phyloP scores from a whole-genome alignment of 2,888 invertebrate species.

The Lepidochrysops patricia region DNA sequence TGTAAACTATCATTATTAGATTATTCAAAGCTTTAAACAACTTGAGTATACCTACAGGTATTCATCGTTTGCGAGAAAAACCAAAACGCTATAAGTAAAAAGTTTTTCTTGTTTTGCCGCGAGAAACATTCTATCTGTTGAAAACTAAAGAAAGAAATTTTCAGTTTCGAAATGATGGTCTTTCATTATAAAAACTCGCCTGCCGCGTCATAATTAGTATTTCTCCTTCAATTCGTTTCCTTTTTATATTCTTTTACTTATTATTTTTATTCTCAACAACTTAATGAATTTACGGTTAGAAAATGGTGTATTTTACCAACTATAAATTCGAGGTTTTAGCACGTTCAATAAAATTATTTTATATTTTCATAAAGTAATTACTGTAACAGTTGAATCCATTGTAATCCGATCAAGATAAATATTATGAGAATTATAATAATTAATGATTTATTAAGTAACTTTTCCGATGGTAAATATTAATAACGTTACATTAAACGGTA shows the following conservation, averaged over 20 bases:
- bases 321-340: background rate
- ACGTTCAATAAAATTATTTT: no score
- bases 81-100: background rate
- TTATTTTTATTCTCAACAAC: background rate
- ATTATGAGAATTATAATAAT: no score
- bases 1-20: background rate
- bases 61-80: background rate
- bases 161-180: conserved; percentile 5
- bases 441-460: no score
- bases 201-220: conserved; percentile 9
- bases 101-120: conserved; percentile 2
- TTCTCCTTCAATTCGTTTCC: background rate
- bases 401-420: no score
- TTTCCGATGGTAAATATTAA: no score
- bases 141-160: conserved; percentile 5
- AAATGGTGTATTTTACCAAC: background rate
- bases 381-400: no score
- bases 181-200: conserved; percentile 6
- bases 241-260: background rate
- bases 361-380: no score
- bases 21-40: background rate
- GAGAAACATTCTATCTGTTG: background rate
- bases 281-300: background rate
- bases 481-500: no score
- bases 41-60: background rate